Evolutionary conservation across 2,888 invertebrate species (phyloP).

Genomic region (Drosophila villosipedis): DNA sequence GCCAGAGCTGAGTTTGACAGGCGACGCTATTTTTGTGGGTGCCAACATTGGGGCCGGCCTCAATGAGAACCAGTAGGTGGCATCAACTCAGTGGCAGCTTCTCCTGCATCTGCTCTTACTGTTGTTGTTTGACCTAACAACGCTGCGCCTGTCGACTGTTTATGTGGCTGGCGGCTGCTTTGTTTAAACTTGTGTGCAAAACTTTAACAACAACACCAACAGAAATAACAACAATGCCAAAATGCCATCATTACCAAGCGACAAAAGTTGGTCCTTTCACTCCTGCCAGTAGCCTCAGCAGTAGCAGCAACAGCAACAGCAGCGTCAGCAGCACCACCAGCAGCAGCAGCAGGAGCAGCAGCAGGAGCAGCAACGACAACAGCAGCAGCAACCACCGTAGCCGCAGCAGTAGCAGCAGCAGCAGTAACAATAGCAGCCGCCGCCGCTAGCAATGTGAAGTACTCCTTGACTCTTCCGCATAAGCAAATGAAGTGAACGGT

Average conservation of each 20-base stretch:
- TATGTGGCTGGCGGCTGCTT: slow-evolving; percentile 81
- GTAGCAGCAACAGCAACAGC: slow-evolving; percentile 16
- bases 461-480: slow-evolving; percentile 76
- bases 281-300: slow-evolving; percentile 42
- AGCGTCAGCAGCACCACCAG: slow-evolving; percentile 27
- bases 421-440: slow-evolving; percentile 62
- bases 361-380: slow-evolving; percentile 37
- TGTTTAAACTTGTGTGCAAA: slow-evolving; percentile 80
- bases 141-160: slow-evolving; percentile 77
- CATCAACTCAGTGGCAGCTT: slow-evolving; percentile 26
- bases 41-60: slow-evolving; percentile 42
- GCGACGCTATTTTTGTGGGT: slow-evolving; percentile 63
- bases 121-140: slow-evolving; percentile 73
- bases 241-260: slow-evolving; percentile 81
- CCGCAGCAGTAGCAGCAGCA: slow-evolving; percentile 39
- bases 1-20: slow-evolving; percentile 59
- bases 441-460: slow-evolving; percentile 61
- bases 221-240: slow-evolving; percentile 69
- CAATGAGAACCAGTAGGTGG: slow-evolving; percentile 38
- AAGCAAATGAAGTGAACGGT: slow-evolving; percentile 79
- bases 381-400: slow-evolving; percentile 26
- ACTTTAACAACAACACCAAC: slow-evolving; percentile 70
- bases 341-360: slow-evolving; percentile 42
- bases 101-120: slow-evolving; percentile 57
- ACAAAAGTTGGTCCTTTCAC: slow-evolving; percentile 80